Conservation (phyloP, 2,888 invertebrate genomes). For the Drosophila borborema region DNA sequence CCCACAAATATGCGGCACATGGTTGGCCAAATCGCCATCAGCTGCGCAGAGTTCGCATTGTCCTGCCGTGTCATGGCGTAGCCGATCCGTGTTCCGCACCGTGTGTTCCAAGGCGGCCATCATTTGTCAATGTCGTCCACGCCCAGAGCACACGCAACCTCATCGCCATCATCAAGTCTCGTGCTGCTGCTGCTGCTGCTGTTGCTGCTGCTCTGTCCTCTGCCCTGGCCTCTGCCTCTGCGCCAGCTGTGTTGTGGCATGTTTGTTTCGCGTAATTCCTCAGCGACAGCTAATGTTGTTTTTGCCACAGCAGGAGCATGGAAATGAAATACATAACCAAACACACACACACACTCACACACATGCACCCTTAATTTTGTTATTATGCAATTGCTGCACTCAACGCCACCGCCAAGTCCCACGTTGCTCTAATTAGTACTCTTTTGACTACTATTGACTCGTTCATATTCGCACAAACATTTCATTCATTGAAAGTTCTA, state of each 20-base stretch:
- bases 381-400: conserved; percentile 20
- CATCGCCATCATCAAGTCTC: conserved; percentile 45
- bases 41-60: conserved; percentile 36
- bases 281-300: conserved; percentile 44
- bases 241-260: conserved; percentile 53
- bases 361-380: conserved; percentile 20
- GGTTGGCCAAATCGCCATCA: conserved; percentile 52
- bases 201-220: not conserved
- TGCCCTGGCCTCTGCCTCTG: not conserved
- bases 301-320: conserved; percentile 13
- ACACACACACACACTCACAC: not conserved
- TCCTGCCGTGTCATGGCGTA: conserved; percentile 41
- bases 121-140: conserved; percentile 77
- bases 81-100: conserved; percentile 30
- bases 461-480: conserved; percentile 18
- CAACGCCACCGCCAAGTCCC: conserved; percentile 3
- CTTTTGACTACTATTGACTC: conserved; percentile 31
- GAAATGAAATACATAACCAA: conserved; percentile 15
- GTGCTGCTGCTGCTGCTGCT: conserved; percentile 11
- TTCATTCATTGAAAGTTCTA: conserved; percentile 30
- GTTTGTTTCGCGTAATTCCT: conserved; percentile 71
- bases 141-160: conserved; percentile 66
- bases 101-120: conserved; percentile 60
- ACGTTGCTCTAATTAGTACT: conserved; percentile 49
- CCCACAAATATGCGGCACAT: conserved; percentile 61